phyloP scores from a whole-genome alignment of 2,888 invertebrate genomes.

The Pachymerium ferrugineum region DNA sequence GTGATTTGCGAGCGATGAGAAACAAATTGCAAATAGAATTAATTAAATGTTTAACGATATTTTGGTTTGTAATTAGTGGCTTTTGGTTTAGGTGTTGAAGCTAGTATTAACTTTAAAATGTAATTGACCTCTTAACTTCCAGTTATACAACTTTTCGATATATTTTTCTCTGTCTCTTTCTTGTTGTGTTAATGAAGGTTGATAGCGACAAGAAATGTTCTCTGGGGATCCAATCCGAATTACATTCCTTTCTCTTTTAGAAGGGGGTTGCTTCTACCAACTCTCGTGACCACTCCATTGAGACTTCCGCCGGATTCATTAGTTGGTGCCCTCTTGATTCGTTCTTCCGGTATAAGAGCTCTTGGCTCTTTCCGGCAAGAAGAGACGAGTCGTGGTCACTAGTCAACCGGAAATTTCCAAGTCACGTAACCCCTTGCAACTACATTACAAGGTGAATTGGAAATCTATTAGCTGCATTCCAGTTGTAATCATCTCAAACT shows the following conservation, averaged over 20 bases:
- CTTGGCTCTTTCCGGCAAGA: background rate
- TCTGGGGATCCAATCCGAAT: background rate
- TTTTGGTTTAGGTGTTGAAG: background rate
- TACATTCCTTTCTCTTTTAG: background rate
- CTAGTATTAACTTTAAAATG: too few species aligned
- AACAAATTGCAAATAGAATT: background rate
- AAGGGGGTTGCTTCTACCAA: background rate
- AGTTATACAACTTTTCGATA: too few species aligned
- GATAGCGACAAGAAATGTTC: background rate
- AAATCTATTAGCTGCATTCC: too few species aligned
- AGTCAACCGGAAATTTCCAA: background rate
- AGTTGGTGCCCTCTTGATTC: slow-evolving; percentile 24
- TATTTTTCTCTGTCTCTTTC: too few species aligned
- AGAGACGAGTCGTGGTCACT: background rate
- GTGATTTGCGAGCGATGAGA: background rate
- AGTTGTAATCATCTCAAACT: too few species aligned
- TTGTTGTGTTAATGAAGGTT: background rate
- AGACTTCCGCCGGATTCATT: slow-evolving; percentile 24
- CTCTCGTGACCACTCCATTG: slow-evolving; percentile 17
- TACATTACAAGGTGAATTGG: too few species aligned
- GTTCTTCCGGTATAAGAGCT: background rate
- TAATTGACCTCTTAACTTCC: too few species aligned
- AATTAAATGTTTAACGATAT: background rate
- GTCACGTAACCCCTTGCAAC: background rate
- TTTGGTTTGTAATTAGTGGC: background rate